phyloP scores from a whole-genome alignment of 37 sponge, comb jelly and placozoan genomes.

The Petrosia ficiformis region DNA sequence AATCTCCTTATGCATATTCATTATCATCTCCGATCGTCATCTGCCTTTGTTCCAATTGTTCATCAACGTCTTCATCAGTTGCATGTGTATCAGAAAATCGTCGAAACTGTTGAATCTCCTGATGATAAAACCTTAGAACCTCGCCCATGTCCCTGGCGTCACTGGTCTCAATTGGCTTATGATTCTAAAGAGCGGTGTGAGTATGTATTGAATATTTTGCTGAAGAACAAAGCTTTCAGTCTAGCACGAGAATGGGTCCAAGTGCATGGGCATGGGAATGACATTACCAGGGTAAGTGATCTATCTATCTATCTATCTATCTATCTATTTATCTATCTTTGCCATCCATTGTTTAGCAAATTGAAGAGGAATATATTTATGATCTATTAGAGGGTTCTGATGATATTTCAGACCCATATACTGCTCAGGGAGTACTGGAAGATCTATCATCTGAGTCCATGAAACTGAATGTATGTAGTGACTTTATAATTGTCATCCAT shows the following conservation, averaged over 20 bases:
- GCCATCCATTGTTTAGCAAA: constrained; percentile 16
- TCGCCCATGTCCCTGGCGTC: constrained; percentile 17
- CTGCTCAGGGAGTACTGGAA: constrained; percentile 45
- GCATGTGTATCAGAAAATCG: constrained; percentile 37
- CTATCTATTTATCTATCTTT: neutral
- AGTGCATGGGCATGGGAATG: constrained; percentile 26
- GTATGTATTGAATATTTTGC: constrained; percentile 41
- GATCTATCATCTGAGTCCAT: constrained; percentile 19
- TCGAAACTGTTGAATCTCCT: constrained; percentile 22
- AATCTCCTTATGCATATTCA: constrained; percentile 44
- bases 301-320: neutral
- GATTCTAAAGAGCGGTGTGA: constrained; percentile 33
- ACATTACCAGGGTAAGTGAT: constrained; percentile 27
- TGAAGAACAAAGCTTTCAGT: constrained; percentile 25
- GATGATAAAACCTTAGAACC: neutral
- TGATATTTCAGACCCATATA: constrained; percentile 17
- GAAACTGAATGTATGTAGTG: constrained; percentile 1
- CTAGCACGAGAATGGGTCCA: constrained; percentile 41
- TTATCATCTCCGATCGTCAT: constrained; percentile 39
- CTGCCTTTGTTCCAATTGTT: constrained; percentile 22
- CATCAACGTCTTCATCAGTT: constrained; percentile 37
- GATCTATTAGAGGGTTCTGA: constrained; percentile 34
- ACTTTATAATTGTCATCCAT: no score
- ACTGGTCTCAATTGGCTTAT: constrained; percentile 46
- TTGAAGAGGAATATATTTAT: constrained; percentile 52